Evolutionary conservation across 2,113 vertebrate genomes (phyloP).

Genomic region (Zapus hudsonius): DNA sequence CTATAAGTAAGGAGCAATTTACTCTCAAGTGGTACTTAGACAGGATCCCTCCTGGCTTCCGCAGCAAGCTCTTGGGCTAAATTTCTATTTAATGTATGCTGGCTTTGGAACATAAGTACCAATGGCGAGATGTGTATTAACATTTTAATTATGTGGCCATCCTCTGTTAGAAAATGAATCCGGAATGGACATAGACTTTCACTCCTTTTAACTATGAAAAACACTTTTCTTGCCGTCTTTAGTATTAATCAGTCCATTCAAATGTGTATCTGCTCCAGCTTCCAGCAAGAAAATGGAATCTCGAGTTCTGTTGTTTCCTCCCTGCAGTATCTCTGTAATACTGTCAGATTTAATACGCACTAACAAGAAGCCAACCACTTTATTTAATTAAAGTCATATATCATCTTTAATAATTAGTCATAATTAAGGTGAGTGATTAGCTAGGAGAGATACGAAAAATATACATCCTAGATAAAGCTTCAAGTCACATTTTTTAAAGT

Average conservation of each 20-base stretch:
- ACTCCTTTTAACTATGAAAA: conserved; percentile 62
- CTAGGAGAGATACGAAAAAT: conserved; percentile 80
- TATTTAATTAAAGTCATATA: conserved; percentile 86
- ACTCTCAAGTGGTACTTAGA: conserved; percentile 84
- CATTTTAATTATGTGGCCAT: conserved; percentile 59
- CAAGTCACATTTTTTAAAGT: conserved; percentile 81
- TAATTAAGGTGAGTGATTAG: conserved; percentile 86
- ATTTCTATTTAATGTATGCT: conserved; percentile 69
- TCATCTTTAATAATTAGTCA: conserved; percentile 87
- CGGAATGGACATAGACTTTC: conserved; percentile 44
- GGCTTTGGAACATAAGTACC: conserved; percentile 24
- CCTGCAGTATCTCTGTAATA: conserved; percentile 37
- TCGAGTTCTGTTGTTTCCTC: conserved; percentile 13
- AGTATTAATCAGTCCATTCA: conserved; percentile 14
- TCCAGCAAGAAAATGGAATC: conserved; percentile 22
- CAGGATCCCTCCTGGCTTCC: conserved; percentile 78
- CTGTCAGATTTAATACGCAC: conserved; percentile 75
- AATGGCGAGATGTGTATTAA: conserved; percentile 51
- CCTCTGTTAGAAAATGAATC: conserved; percentile 44
- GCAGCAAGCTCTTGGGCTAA: conserved; percentile 71
- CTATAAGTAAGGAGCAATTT: conserved; percentile 86
- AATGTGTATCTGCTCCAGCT: neutral
- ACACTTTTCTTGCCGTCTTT: conserved; percentile 6
- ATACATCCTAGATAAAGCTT: conserved; percentile 79
- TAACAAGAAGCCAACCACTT: conserved; percentile 81